Percentiles rank a stretch among this genome's conserved stretches.
Conservation (phyloP, 92 coral and sea anemone species). For the Ricordea florida region DNA sequence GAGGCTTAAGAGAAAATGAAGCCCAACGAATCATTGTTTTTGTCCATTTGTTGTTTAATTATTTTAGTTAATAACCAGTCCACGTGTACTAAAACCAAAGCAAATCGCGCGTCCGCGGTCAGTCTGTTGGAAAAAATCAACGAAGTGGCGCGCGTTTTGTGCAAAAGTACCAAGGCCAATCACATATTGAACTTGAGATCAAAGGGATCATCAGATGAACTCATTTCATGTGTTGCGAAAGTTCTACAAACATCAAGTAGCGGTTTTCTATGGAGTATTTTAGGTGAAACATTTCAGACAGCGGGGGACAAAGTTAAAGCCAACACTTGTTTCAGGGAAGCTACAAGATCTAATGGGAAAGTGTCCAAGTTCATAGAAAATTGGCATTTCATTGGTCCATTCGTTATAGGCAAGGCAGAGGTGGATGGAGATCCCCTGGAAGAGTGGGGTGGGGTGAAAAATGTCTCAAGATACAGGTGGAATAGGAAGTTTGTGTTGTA, state of each 20-base stretch:
- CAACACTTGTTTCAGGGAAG: conserved; percentile 85
- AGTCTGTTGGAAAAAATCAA: conserved; percentile 73
- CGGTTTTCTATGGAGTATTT: conserved; percentile 72
- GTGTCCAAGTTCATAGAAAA: conserved; percentile 64
- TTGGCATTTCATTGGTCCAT: conserved; percentile 97
- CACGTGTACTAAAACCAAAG: conserved; percentile 38
- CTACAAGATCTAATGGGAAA: conserved; percentile 66
- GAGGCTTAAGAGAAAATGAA: no score
- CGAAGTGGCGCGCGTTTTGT: conserved; percentile 52
- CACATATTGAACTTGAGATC: conserved; percentile 72
- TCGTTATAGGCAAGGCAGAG: conserved; percentile 88
- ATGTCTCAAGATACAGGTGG: conserved; percentile 74
- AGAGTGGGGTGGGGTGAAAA: conserved; percentile 87
- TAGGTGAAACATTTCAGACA: conserved; percentile 74
- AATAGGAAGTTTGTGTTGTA: conserved; percentile 54
- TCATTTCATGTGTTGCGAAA: conserved; percentile 67
- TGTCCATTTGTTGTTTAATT: not conserved
- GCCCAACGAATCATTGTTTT: no score
- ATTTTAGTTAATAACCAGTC: conserved; percentile 11
- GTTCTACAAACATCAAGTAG: conserved; percentile 56
- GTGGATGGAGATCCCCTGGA: conserved; percentile 98
- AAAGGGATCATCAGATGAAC: conserved; percentile 62
- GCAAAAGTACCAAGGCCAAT: conserved; percentile 52
- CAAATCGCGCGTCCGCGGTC: conserved; percentile 29
- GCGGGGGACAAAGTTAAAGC: conserved; percentile 51